phyloP scores from a whole-genome alignment of 2,113 vertebrate genomes.

The Hyperopisus bebe region DNA sequence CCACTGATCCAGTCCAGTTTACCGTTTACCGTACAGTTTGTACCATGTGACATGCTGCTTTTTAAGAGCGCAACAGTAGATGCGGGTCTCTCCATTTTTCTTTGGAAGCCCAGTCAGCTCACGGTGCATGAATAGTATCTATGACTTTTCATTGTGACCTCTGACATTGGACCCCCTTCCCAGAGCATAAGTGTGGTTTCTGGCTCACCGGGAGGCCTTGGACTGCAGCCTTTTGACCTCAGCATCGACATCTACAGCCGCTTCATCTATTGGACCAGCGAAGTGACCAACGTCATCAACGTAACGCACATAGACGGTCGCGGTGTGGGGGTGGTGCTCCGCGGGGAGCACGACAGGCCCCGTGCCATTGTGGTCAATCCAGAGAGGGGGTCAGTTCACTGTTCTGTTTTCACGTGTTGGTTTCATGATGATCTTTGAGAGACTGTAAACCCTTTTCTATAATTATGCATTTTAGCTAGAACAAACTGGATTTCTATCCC shows the following conservation, averaged over 20 bases:
- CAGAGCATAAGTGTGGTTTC: slow-evolving; percentile 86
- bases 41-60: not conserved
- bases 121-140: not conserved
- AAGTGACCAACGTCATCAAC: slow-evolving; percentile 92
- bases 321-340: slow-evolving; percentile 83
- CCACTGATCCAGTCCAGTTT: not conserved
- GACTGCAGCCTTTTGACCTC: slow-evolving; percentile 86
- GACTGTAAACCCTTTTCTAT: not conserved
- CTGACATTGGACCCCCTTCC: not conserved
- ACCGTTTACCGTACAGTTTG: not conserved
- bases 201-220: slow-evolving; percentile 67
- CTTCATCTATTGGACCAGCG: slow-evolving; percentile 97
- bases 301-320: slow-evolving; percentile 83
- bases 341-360: slow-evolving; percentile 83
- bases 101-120: not conserved
- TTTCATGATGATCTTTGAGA: not conserved
- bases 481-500: not conserved
- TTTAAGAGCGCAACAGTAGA: not conserved
- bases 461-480: not conserved
- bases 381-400: slow-evolving; percentile 78
- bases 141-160: not conserved
- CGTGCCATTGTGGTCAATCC: slow-evolving; percentile 93
- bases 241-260: slow-evolving; percentile 98
- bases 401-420: not conserved
- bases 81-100: not conserved